phyloP scores from a whole-genome alignment of 1,140 invertebrate genomes.

The Drosophila paulistorum region DNA sequence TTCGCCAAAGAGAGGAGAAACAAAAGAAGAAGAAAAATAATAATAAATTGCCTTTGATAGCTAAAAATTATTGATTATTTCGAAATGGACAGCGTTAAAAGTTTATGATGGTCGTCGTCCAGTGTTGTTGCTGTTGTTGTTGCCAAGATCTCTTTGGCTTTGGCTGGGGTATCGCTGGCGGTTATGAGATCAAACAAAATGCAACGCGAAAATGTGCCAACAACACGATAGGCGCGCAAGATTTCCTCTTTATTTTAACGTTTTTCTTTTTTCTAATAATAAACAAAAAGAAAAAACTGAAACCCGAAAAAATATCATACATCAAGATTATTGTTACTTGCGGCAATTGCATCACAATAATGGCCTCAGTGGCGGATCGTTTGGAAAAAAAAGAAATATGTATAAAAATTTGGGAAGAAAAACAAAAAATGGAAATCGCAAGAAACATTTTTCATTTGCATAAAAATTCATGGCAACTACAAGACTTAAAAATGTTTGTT shows the following conservation, averaged over 20 bases:
- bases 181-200: slow-evolving; percentile 77
- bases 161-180: slow-evolving; percentile 65
- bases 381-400: slow-evolving; percentile 9
- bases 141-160: slow-evolving; percentile 1
- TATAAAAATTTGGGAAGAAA: slow-evolving; percentile 1
- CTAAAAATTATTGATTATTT: slow-evolving; percentile 82
- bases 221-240: slow-evolving; percentile 75
- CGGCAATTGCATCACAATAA: slow-evolving; percentile 81
- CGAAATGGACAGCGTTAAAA: slow-evolving; percentile 79
- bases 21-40: slow-evolving; percentile 38
- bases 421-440: slow-evolving; percentile 71
- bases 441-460: slow-evolving; percentile 82
- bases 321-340: slow-evolving; percentile 81
- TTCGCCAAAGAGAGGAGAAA: slow-evolving; percentile 34
- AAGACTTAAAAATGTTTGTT: slow-evolving; percentile 79
- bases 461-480: slow-evolving; percentile 79
- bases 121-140: slow-evolving; percentile 42
- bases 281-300: slow-evolving; percentile 34
- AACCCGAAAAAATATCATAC: slow-evolving; percentile 61
- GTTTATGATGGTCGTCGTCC: slow-evolving; percentile 62
- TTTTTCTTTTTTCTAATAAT: slow-evolving; percentile 66
- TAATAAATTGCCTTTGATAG: slow-evolving; percentile 80
- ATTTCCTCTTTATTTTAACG: slow-evolving; percentile 70
- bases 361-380: slow-evolving; percentile 49
- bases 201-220: slow-evolving; percentile 74